Base-by-base conservation (phyloP, 2,888 invertebrate species). In the Xestobium rufovillosum region DNA sequence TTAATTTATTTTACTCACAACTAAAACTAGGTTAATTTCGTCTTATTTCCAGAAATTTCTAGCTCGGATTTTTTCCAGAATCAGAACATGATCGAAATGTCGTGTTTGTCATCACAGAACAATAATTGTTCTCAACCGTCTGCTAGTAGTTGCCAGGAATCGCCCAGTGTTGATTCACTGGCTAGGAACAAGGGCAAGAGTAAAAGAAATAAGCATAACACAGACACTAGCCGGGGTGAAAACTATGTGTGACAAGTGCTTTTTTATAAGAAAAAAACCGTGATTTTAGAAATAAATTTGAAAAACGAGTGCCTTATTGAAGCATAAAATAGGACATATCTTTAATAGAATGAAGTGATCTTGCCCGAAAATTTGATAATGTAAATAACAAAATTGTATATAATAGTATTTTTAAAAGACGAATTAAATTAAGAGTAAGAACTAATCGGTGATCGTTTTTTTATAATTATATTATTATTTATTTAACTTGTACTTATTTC, bases 71-170 rank as follows among this genome's bases (percentile, higher is more conserved):
- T 65, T 66, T 65, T 66, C 64, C 65, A 66, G 66, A 68, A 65
- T 60, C 68, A 69, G 64, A 70, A 68, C 60, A 67, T 68, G 58
- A 77, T 78, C 55, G 80, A 81, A 67, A 78, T 80, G 72, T 78
- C 80, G 31, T 78, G 78, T 63, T 65, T 80, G 50, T 61, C 69
- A 44, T 63, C 68, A 23, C 78, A 78, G 56, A 80, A 80, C 64
- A 80, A 80, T 66, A 80, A 77, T 53, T 65, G 64, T 43, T 49
- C 58, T 26, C 41, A 49, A 36, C 55, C 55, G 42, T 51, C 51
- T 17, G 52, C 52, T 14, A 48, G 46, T 26, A 52, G 47, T 32
- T 46, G 35, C 12, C 49, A 49, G 36, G 46, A 37, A 31, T 23
- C 42, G 31, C 38, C 34, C 16, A 34, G 42, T 27, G 30, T 37